Conservation (phyloP, 2,888 invertebrate species). For the Pachliopta kotzebuea region DNA sequence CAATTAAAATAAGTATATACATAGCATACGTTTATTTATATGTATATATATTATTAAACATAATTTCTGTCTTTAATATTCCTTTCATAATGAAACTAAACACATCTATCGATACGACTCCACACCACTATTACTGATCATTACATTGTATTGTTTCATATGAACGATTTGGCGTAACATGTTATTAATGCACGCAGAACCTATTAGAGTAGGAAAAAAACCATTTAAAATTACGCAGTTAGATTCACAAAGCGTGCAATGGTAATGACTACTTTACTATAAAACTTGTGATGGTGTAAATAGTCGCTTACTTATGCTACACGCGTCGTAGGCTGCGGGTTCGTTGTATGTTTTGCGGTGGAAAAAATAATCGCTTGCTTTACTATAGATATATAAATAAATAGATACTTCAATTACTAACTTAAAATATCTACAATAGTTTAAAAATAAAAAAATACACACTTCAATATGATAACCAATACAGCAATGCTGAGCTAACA, state of each 20-base stretch:
- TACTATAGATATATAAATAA: too few relatives aligned
- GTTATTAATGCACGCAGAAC: neutral
- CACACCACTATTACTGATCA: neutral
- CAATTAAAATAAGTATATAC: too few relatives aligned
- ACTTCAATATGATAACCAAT: too few relatives aligned
- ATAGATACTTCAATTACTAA: too few relatives aligned
- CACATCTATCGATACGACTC: slow-evolving; percentile 6
- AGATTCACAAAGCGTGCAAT: neutral
- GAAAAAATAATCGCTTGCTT: too few relatives aligned
- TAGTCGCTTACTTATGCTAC: too few relatives aligned
- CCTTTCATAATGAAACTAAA: neutral
- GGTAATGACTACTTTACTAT: neutral
- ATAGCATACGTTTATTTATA: too few relatives aligned
- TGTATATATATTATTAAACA: neutral
- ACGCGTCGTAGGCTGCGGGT: too few relatives aligned
- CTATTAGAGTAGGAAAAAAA: neutral
- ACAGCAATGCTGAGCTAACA: too few relatives aligned
- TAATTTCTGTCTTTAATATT: neutral
- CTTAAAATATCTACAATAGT: too few relatives aligned
- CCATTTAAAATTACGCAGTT: neutral
- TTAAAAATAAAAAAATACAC: too few relatives aligned
- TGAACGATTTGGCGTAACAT: neutral
- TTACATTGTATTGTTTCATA: neutral
- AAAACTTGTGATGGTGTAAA: neutral
- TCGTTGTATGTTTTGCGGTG: too few relatives aligned